These are phyloP conservation scores for Conomelus anceps DNA, from an alignment of 2,888 invertebrate genomes.

Conservation along the genomic window DNA sequence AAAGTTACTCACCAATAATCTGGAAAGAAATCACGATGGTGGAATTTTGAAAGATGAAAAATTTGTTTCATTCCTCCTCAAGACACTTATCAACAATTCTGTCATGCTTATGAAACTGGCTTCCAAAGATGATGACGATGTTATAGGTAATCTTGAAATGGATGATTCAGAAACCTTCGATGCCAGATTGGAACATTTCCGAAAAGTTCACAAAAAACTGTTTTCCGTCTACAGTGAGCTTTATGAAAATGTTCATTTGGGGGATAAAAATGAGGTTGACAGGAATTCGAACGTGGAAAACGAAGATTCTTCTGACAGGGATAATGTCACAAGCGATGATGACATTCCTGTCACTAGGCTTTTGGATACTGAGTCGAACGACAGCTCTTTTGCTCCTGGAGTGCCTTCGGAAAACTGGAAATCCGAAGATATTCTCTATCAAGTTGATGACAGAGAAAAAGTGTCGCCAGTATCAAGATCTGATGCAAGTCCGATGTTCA, in stretches of 20 bases:
- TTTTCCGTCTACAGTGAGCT: neutral
- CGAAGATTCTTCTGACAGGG: neutral
- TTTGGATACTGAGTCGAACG: neutral
- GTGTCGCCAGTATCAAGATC: slow-evolving; percentile 12
- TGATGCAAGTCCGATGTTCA: slow-evolving; percentile 21
- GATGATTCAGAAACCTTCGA: neutral
- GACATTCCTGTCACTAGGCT: neutral
- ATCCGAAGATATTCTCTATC: slow-evolving; percentile 20
- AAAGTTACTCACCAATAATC: neutral
- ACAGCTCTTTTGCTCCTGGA: neutral
- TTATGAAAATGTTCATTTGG: neutral
- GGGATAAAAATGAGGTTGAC: neutral
- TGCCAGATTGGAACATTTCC: neutral
- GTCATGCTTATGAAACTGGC: neutral
- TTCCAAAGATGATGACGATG: neutral
- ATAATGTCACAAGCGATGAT: neutral
- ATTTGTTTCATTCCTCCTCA: neutral
- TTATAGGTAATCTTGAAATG: neutral
- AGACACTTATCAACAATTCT: neutral
- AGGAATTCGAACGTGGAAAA: neutral
- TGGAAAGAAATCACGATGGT: neutral
- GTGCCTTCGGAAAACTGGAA: slow-evolving; percentile 1
- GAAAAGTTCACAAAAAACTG: neutral
- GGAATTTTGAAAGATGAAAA: neutral
- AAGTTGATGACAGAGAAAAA: slow-evolving; percentile 25